Evolutionary conservation across 2,113 vertebrate genomes (phyloP), one percentile per base, ranked within the genome.

Genomic region (Plectropomus leopardus): DNA sequence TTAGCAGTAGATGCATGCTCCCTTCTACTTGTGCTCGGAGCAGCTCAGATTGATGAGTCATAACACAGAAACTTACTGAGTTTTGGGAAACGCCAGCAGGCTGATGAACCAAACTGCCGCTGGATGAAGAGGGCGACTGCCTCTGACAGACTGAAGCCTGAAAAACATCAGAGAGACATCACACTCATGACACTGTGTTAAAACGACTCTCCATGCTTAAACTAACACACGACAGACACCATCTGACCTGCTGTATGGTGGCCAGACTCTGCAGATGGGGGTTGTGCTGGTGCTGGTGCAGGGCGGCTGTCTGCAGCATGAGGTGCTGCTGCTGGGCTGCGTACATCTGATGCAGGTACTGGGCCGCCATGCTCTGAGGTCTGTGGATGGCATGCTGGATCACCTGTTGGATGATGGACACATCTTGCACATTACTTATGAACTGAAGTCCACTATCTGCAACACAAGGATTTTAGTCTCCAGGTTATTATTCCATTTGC

Each of bases 341-440:
- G 0, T 98, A 98, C 97, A 98, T 98, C 89, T 98, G 97, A 89
- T 98, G 97, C 57, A 99, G 96, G 88, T 98, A 99, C 92, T 98
- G 97, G 58, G 97, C 96, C 8, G 97, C 96, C 64, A 97, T 97
- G 93, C 95, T 97, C 82, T 97, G 94, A 67, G 97, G 97, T 65
- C 97, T 96, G 86, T 97, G 96, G 89, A 98, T 93, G 24, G 97
- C 95, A 87, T 98, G 97, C 78, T 98, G 97, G 92, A 98, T 97
- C 82, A 98, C 97, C 97, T 98, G 23, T 55, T 44, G 44, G 4
- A 68, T 0, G 1, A 72, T 16, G 26, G 6, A 59, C 17, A 40
- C 16, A 67, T 50, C 10, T 48, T 28, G 16, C 10, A 1, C 4
- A 34, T 36, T 4, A 57, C 14, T 64, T 16, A 36, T 6, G 0